Conservation (phyloP, 2,113 vertebrate genomes). For the Harpagus bidentatus region DNA sequence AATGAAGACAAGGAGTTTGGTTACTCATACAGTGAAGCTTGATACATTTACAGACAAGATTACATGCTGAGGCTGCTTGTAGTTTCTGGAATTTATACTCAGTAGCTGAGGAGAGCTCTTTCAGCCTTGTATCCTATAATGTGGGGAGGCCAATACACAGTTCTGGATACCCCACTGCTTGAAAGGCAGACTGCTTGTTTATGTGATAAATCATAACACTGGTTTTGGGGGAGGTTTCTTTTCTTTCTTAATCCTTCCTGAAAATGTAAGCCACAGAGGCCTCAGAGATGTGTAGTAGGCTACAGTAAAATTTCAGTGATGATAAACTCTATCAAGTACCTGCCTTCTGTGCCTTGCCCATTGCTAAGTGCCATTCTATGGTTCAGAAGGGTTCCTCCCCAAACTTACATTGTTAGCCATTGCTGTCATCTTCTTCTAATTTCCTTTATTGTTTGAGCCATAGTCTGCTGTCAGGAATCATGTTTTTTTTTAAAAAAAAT, state of each 20-base stretch:
- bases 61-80: background rate
- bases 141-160: background rate
- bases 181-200: background rate
- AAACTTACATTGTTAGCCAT: background rate
- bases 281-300: background rate
- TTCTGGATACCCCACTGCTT: background rate
- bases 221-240: accelerated
- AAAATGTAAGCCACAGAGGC: background rate
- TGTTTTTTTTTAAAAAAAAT: background rate
- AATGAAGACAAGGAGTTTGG: background rate
- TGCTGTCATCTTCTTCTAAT: background rate
- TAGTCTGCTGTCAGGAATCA: background rate
- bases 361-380: accelerated
- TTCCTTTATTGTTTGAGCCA: background rate
- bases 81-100: background rate
- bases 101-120: background rate
- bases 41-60: background rate
- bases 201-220: background rate
- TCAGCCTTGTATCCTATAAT: background rate
- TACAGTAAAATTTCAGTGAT: background rate
- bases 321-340: background rate
- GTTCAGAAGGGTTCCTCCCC: background rate
- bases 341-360: background rate
- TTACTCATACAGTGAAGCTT: background rate
- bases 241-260: background rate